Evolutionary conservation across 2,797 vertebrate genomes (phyloP), one percentile per base, ranked within the genome.

Genomic region (Scomberomorus guttatus): DNA sequence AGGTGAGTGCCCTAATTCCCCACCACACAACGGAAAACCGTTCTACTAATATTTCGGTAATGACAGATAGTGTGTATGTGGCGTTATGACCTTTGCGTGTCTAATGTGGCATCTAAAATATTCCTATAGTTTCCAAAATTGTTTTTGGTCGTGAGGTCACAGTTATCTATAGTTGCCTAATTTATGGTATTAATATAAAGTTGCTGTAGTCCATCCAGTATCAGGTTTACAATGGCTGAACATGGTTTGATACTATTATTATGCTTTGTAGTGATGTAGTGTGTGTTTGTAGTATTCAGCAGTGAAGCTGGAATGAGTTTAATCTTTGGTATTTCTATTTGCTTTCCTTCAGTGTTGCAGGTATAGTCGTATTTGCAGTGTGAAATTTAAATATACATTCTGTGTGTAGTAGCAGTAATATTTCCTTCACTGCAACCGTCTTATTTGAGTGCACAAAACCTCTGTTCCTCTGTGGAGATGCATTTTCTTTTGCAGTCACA

Each of bases 1-100:
- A 99, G 98, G 98, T 99, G 46, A 80, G 93, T 91, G 52, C 2
- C 9, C 71, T 22, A 20, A 12, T 1, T 4, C 50, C 17, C 12
- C 25, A 14, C 46, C n/a, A 17, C 14, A 15, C 44, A 46, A 14
- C 44, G 51, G 17, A 27, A 63, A 59, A 27, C 15, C 54, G 20
- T 6, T 6, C 3, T 56, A 44, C n/a, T 5, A 13, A 32, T n/a
- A 34, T 18, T 44, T 39, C 20, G 3, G 24, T 39, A 37, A 27
- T n/a, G 42, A 50, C 6, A 61, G 32, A 60, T 37, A 17, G 15
- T 65, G 51, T 62, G 32, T 42, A 1, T 29, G 63, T 59, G 46
- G 18, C n/a, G 6, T 17, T 18, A 15, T 73, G 73, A 44, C 15
- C 25, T 55, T 29, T 18, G 13, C 11, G 1, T 32, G 6, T 51